Evolutionary conservation across 2,113 vertebrate species (phyloP).

Genomic region (Gymnarchus niloticus): DNA sequence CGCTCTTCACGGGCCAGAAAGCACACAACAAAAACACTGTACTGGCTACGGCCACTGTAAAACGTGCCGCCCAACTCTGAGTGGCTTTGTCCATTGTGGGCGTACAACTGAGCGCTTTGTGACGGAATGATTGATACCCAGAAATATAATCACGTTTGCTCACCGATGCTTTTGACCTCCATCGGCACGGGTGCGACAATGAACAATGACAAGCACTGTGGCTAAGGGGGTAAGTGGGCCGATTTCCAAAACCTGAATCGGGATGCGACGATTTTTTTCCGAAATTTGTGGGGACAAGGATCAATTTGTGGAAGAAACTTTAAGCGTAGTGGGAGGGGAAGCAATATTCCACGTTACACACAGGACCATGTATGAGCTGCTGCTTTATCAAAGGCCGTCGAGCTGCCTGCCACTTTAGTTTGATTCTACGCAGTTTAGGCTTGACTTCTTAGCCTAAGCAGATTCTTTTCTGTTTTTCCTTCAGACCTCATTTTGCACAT

Average conservation of each 20-base stretch:
- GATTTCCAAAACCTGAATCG: neutral
- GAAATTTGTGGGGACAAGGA: neutral
- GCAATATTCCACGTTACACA: neutral
- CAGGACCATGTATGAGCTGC: neutral
- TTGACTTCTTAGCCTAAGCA: conserved; percentile 42
- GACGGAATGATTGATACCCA: conserved; percentile 12
- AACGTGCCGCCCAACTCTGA: neutral
- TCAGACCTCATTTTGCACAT: conserved; percentile 46
- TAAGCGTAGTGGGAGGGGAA: neutral
- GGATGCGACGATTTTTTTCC: neutral
- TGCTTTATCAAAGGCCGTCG: too few relatives aligned
- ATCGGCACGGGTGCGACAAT: neutral
- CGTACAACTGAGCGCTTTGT: conserved; percentile 16
- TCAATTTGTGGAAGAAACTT: neutral
- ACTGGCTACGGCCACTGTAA: neutral
- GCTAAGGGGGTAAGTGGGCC: neutral
- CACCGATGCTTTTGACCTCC: conserved; percentile 13
- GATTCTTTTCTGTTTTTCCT: conserved; percentile 33
- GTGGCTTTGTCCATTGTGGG: conserved; percentile 13
- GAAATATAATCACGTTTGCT: conserved; percentile 21
- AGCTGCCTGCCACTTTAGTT: too few relatives aligned
- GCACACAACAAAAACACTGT: conserved; percentile 33
- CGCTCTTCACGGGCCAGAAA: conserved; percentile 44
- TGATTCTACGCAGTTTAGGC: too few relatives aligned
- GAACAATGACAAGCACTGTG: conserved; percentile 18